Evolutionary conservation across 2,888 invertebrate species (phyloP).

Genomic region (Graphium colonna): DNA sequence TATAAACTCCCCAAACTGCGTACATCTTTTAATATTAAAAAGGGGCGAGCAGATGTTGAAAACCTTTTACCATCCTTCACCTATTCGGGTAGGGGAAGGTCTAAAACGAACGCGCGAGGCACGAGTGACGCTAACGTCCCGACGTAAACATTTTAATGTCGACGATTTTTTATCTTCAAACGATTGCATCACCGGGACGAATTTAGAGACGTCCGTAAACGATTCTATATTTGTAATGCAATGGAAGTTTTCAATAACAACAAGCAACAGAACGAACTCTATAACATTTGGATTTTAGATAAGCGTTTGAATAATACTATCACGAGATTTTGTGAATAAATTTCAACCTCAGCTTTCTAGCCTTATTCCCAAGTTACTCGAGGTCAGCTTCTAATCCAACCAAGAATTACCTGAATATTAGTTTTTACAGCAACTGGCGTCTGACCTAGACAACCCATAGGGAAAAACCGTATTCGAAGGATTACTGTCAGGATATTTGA

Average conservation of each 20-base stretch:
- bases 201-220: neutral
- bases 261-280: neutral
- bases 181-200: neutral
- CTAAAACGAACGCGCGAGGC: constrained; percentile 45
- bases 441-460: too few relatives aligned
- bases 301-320: neutral
- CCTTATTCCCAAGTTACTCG: too few relatives aligned
- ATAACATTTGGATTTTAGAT: neutral
- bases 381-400: too few relatives aligned
- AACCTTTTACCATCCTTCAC: constrained; percentile 56
- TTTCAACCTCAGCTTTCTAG: too few relatives aligned
- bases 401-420: too few relatives aligned
- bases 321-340: neutral
- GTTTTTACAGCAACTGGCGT: too few relatives aligned
- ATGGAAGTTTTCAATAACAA: neutral
- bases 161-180: constrained; percentile 4
- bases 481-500: too few relatives aligned
- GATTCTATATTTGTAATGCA: constrained; percentile 8
- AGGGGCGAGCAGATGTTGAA: constrained; percentile 63
- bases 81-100: constrained; percentile 43
- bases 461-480: too few relatives aligned
- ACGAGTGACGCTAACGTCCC: constrained; percentile 46
- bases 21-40: constrained; percentile 64
- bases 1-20: constrained; percentile 57
- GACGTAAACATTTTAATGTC: constrained; percentile 43